phyloP scores from a whole-genome alignment of 2,888 invertebrate genomes.

The Psococerastis gibbosa region DNA sequence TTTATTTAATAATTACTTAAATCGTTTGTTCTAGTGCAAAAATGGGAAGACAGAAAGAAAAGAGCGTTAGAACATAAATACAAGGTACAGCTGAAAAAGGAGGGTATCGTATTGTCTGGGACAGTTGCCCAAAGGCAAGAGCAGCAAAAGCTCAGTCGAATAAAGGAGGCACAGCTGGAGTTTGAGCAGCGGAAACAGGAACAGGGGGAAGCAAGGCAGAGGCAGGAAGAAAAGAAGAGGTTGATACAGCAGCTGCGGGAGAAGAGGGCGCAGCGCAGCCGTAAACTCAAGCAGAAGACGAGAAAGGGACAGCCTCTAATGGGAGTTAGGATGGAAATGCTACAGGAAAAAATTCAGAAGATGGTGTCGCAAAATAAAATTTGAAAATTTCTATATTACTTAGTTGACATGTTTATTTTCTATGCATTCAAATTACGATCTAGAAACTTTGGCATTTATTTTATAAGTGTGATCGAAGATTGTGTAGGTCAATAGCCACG shows the following conservation, averaged over 20 bases:
- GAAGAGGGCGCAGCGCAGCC: slow-evolving; percentile 47
- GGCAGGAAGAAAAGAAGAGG: slow-evolving; percentile 35
- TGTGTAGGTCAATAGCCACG: too few relatives aligned
- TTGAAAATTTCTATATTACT: too few relatives aligned
- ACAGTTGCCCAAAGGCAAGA: not conserved
- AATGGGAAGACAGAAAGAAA: slow-evolving; percentile 47
- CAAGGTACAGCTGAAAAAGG: slow-evolving; percentile 32
- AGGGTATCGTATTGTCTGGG: too few relatives aligned
- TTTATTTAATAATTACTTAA: too few relatives aligned
- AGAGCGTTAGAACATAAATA: slow-evolving; percentile 34
- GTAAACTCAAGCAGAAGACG: slow-evolving; percentile 54
- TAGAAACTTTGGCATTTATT: too few relatives aligned
- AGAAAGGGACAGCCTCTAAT: slow-evolving; percentile 72
- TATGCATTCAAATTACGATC: too few relatives aligned
- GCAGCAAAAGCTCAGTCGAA: slow-evolving; percentile 25
- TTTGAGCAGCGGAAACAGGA: slow-evolving; percentile 29
- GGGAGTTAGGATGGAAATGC: slow-evolving; percentile 57
- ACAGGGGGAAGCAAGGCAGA: slow-evolving; percentile 30
- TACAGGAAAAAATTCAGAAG: slow-evolving; percentile 56
- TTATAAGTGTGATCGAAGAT: too few relatives aligned
- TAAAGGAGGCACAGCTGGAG: slow-evolving; percentile 33
- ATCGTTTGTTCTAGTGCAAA: slow-evolving; percentile 29
- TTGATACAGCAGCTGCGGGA: slow-evolving; percentile 46
- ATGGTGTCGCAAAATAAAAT: slow-evolving; percentile 22
- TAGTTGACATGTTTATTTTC: too few relatives aligned